Evolutionary conservation across 2,888 invertebrate species (phyloP).

Genomic region (Tachina fera): DNA sequence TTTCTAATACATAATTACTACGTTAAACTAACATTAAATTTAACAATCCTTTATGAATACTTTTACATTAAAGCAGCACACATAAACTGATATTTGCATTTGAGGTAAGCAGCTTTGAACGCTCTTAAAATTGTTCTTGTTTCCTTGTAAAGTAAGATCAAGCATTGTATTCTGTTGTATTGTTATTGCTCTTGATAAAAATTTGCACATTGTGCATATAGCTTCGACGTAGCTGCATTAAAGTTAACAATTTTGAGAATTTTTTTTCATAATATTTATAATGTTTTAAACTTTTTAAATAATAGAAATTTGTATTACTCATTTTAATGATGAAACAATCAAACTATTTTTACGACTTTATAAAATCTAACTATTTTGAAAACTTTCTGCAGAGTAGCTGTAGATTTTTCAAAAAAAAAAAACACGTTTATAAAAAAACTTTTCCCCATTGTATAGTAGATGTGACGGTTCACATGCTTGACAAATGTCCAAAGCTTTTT

Average conservation of each 20-base stretch:
- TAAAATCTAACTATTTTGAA: conserved; percentile 17
- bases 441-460: conserved; percentile 51
- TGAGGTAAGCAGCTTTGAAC: too few species aligned
- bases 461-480: conserved; percentile 58
- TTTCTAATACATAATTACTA: too few species aligned
- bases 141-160: too few species aligned
- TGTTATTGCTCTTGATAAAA: too few species aligned
- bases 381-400: conserved; percentile 62
- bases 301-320: conserved; percentile 3
- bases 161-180: too few species aligned
- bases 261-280: neutral
- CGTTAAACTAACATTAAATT: too few species aligned
- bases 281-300: neutral
- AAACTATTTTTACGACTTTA: conserved; percentile 9
- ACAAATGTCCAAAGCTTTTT: conserved; percentile 43
- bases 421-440: conserved; percentile 13
- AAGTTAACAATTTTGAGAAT: too few species aligned
- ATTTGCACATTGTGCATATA: too few species aligned
- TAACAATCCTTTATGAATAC: too few species aligned
- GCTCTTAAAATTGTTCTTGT: too few species aligned
- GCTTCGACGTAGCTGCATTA: too few species aligned
- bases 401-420: conserved; percentile 29
- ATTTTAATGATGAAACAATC: conserved; percentile 64
- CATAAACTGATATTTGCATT: too few species aligned
- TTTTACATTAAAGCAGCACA: neutral